Conservation (phyloP, 2,888 invertebrate genomes). For the Drosophila longiperda region DNA sequence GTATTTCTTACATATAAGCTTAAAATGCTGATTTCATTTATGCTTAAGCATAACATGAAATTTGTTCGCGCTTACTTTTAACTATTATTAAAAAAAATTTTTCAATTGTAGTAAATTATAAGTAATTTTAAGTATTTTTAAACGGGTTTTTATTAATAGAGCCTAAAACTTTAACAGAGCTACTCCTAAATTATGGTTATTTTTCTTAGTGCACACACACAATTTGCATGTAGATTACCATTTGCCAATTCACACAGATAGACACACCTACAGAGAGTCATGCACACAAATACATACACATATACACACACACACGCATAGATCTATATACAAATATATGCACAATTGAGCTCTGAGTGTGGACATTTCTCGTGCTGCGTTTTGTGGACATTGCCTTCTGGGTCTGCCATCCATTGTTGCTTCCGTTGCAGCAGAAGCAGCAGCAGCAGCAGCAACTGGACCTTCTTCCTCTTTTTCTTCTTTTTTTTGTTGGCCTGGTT, state of each 20-base stretch:
- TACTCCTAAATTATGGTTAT: background rate
- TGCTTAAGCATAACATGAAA: background rate
- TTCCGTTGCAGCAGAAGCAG: slow-evolving; percentile 64
- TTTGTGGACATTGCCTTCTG: slow-evolving; percentile 49
- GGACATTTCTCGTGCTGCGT: slow-evolving; percentile 65
- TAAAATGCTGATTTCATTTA: background rate
- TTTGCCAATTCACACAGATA: slow-evolving; percentile 34
- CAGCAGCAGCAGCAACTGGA: slow-evolving; percentile 29
- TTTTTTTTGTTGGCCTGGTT: slow-evolving; percentile 29
- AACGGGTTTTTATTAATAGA: too few relatives aligned
- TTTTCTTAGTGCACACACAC: slow-evolving; percentile 50
- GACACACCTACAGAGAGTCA: slow-evolving; percentile 2
- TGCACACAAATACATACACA: slow-evolving; percentile 12
- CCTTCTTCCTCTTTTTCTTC: slow-evolving; percentile 11
- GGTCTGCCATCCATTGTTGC: slow-evolving; percentile 61
- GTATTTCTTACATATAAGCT: too few relatives aligned
- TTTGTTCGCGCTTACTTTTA: background rate
- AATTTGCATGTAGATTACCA: slow-evolving; percentile 71
- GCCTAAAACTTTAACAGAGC: background rate
- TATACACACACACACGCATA: background rate
- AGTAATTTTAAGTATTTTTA: too few relatives aligned
- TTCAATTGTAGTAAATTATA: too few relatives aligned
- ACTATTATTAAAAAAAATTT: too few relatives aligned
- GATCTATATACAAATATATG: slow-evolving; percentile 10
- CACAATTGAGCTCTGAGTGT: slow-evolving; percentile 63